A percentile compares a stretch with the other conserved stretches of the same genome.
These are phyloP conservation scores for Scylla paramamosain DNA, from an alignment of 1,140 invertebrate genomes.

Conservation along the genomic window DNA sequence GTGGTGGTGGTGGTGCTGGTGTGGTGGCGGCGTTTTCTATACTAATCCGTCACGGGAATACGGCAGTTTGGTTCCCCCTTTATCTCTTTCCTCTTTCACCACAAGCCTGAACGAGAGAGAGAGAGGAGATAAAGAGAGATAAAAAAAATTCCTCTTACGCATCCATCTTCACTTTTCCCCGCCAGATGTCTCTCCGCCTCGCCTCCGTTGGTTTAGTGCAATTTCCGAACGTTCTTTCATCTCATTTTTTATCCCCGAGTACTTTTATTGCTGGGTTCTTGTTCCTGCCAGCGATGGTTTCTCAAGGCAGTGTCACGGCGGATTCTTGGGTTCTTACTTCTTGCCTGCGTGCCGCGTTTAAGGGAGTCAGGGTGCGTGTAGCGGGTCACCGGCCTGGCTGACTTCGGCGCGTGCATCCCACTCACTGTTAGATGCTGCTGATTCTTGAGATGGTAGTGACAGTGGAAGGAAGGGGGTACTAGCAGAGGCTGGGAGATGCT, in stretches of 20 bases:
- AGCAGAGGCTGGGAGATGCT: no score
- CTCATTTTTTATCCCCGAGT: background rate
- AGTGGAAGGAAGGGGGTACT: no score
- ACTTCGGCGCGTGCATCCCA: background rate
- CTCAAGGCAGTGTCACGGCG: background rate
- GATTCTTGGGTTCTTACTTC: background rate
- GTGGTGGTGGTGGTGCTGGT: background rate
- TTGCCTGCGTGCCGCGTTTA: background rate
- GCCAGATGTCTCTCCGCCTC: background rate
- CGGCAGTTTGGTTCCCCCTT: background rate
- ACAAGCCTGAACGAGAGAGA: background rate
- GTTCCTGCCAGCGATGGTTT: background rate
- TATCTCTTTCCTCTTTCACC: background rate
- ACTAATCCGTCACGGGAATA: background rate
- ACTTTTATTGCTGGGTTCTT: background rate
- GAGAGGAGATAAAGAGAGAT: no score
- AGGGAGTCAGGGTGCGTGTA: background rate
- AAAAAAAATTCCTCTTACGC: no score
- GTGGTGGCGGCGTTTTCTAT: background rate
- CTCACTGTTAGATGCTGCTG: no score
- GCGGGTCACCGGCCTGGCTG: background rate
- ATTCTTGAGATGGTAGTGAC: no score
- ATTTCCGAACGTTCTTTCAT: background rate
- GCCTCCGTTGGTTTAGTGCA: background rate
- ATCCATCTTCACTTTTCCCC: background rate